Evolutionary conservation across 2,888 invertebrate genomes (phyloP).

Genomic region (Oasisia sp.): DNA sequence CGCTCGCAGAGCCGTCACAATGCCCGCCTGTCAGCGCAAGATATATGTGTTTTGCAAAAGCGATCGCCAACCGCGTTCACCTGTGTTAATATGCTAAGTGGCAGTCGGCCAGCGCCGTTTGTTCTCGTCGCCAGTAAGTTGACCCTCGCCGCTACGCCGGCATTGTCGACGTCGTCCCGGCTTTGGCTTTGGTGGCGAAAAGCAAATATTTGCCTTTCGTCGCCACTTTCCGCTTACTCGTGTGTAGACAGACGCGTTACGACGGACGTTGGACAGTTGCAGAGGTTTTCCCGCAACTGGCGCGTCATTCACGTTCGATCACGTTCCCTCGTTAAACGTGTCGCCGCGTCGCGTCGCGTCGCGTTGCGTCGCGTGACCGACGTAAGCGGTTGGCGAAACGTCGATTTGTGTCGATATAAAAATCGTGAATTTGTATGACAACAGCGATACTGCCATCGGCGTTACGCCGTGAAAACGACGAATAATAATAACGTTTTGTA

Average conservation of each 20-base stretch:
- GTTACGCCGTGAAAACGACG: background rate
- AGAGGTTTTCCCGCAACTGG: background rate
- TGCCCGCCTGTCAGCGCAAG: conserved; percentile 4
- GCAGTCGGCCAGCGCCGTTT: background rate
- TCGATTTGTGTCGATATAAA: conserved; percentile 1
- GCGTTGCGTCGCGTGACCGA: background rate
- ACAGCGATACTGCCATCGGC: background rate
- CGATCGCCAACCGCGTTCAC: conserved; percentile 17
- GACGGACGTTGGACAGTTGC: background rate
- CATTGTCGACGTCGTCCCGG: background rate
- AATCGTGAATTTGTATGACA: background rate
- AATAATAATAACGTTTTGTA: background rate
- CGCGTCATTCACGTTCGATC: conserved; percentile 11
- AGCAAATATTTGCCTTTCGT: background rate
- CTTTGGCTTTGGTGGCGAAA: background rate
- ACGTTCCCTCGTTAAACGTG: background rate
- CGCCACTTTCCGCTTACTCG: conserved; percentile 7
- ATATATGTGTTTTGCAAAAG: conserved; percentile 17
- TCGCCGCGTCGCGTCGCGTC: background rate
- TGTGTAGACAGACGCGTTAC: conserved; percentile 3
- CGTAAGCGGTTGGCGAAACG: background rate
- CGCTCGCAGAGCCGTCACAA: background rate
- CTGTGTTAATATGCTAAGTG: conserved; percentile 17
- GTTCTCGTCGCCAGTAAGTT: background rate
- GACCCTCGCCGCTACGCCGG: background rate